Evolutionary conservation across 1,140 invertebrate species (phyloP), one percentile per base, ranked within the genome.

Genomic region (Lasioglossum baleicum): DNA sequence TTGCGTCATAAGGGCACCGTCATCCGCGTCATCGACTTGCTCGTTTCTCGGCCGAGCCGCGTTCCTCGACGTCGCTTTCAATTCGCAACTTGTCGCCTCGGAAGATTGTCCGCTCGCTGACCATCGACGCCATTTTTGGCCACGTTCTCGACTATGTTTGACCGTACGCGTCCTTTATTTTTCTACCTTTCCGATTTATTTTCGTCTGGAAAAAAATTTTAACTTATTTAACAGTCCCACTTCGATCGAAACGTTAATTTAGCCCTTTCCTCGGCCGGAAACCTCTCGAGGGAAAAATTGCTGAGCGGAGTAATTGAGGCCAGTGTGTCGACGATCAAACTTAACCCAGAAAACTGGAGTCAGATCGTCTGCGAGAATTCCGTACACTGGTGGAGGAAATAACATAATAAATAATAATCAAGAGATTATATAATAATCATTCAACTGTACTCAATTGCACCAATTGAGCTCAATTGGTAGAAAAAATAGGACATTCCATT

Each of bases 301-400:
- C 63, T 20, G 65, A 69, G 56, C 40, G 26, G 10, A 58, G 75
- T 69, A 70, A 77, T 77, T 61, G 58, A 53, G 75, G 75, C 26
- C 60, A 70, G 40, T 70, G 67, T 77, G 66, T 63, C 75, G 75
- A 77, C 51, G 75, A 77, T 77, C 66, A 68, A 56, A 63, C 67
- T 77, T 70, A 70, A 70, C 75, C 75, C 26, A 22, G 66, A 20
- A 48, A 61, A 7, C 40, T 60, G 75, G n/a, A 40, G 26, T 17
- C 69, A 26, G 66, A 77, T 63, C 66, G n/a, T 11, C 48, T 26
- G 42, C 15, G 15, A 67, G n/a, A 11, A 8, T 66, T 44, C 4
- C 20, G 11, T 8, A 11, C 15, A 5, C 42, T 66, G 17, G 40
- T 8, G 40, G 22, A 48, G 17, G 17, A 13, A 53, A 17, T 15